These are phyloP conservation scores for Diplodus sargus DNA, from an alignment of 2,797 vertebrate genomes.

Conservation along the genomic window DNA sequence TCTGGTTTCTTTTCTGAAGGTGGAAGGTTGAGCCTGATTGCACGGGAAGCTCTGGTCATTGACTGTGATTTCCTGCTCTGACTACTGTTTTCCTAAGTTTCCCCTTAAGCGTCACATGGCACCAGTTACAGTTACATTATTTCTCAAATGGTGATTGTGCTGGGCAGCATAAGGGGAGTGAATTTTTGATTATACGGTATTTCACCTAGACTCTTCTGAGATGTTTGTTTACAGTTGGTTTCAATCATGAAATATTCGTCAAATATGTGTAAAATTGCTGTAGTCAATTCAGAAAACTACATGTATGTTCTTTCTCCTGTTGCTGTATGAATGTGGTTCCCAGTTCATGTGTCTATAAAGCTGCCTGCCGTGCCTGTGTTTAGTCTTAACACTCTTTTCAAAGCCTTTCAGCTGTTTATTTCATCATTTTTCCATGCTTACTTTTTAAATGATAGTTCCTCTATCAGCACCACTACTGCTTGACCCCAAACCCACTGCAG, in stretches of 20 bases:
- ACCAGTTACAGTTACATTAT: conserved; percentile 37
- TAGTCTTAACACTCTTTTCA: conserved; percentile 67
- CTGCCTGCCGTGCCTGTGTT: conserved; percentile 60
- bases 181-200: conserved; percentile 2
- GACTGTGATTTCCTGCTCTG: conserved; percentile 85
- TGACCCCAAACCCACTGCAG: conserved; percentile 58
- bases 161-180: not conserved
- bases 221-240: conserved; percentile 14
- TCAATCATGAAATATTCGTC: conserved; percentile 17
- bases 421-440: conserved; percentile 67
- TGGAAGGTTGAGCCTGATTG: conserved; percentile 74
- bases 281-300: conserved; percentile 3
- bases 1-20: conserved; percentile 70
- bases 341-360: conserved; percentile 14
- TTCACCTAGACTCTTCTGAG: not conserved
- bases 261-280: conserved; percentile 11
- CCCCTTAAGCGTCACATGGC: conserved; percentile 48
- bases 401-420: conserved; percentile 64
- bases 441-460: conserved; percentile 66
- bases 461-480: conserved; percentile 60
- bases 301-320: conserved; percentile 32
- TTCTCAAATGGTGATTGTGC: conserved; percentile 24
- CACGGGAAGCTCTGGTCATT: conserved; percentile 81
- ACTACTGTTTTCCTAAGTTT: conserved; percentile 82
- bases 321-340: conserved; percentile 47